phyloP scores from a whole-genome alignment of 2,888 invertebrate species.

The Parnassius orleans region DNA sequence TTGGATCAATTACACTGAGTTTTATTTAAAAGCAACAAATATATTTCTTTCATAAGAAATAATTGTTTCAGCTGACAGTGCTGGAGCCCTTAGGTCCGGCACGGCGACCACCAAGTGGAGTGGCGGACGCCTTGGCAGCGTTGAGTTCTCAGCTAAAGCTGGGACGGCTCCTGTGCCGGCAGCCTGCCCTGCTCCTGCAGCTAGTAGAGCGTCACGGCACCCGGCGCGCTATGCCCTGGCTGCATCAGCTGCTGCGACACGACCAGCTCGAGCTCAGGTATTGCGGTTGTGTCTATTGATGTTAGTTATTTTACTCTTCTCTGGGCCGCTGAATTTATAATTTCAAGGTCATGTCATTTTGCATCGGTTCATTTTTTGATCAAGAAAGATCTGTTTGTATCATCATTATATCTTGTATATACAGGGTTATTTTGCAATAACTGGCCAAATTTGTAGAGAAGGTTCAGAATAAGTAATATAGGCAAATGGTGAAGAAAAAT shows the following conservation, averaged over 20 bases:
- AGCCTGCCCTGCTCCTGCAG: constrained; percentile 95
- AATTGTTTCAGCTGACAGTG: constrained; percentile 82
- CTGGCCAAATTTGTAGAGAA: too few relatives aligned
- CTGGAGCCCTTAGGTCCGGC: constrained; percentile 93
- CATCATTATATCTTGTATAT: too few relatives aligned
- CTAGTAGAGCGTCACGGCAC: constrained; percentile 95
- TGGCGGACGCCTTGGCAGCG: constrained; percentile 89
- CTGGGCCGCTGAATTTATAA: too few relatives aligned
- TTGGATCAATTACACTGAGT: too few relatives aligned
- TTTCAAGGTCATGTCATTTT: too few relatives aligned
- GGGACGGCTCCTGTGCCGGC: constrained; percentile 94
- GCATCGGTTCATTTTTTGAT: not conserved
- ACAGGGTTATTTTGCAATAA: too few relatives aligned
- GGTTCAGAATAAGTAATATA: too few relatives aligned
- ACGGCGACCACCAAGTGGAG: constrained; percentile 87
- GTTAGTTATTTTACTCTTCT: too few relatives aligned
- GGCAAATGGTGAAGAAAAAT: too few relatives aligned
- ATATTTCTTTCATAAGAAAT: too few relatives aligned
- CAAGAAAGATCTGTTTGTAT: not conserved
- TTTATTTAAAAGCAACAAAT: too few relatives aligned
- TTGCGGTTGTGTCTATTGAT: too few relatives aligned
- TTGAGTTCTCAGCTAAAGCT: constrained; percentile 90
- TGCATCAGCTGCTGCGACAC: constrained; percentile 95
- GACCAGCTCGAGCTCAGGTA: constrained; percentile 90
- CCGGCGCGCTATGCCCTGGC: constrained; percentile 97